Conservation (phyloP, 64 coral and sea anemone species). For the Montipora sp. region DNA sequence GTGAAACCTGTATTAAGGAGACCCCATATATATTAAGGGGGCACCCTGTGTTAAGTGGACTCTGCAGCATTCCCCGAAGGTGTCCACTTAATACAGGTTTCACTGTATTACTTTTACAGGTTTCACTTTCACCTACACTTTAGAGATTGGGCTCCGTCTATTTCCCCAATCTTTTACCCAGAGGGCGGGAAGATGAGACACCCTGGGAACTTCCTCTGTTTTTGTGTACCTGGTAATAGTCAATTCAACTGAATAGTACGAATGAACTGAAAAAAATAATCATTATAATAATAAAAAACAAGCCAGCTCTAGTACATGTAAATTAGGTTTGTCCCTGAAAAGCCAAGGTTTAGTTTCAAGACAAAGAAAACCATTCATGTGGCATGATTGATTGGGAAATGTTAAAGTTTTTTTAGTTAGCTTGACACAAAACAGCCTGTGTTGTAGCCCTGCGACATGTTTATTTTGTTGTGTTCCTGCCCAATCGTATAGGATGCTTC, state of each 20-base stretch:
- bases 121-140: not conserved
- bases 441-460: not conserved
- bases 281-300: not conserved
- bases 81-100: too few species aligned
- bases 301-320: not conserved
- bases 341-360: not conserved
- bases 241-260: not conserved
- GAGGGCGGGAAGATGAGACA: too few species aligned
- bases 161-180: too few species aligned
- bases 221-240: not conserved
- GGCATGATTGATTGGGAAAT: not conserved
- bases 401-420: not conserved
- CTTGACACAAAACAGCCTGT: not conserved
- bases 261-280: not conserved
- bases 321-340: not conserved
- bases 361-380: not conserved
- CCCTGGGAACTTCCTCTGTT: not conserved
- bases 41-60: too few species aligned
- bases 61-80: too few species aligned
- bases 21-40: too few species aligned
- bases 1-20: too few species aligned
- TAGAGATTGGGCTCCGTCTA: not conserved
- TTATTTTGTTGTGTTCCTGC: not conserved
- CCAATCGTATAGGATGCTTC: conserved; percentile 18
- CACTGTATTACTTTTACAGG: too few species aligned